Conservation (phyloP, 2,113 vertebrate genomes). For the Pedionomus torquatus region DNA sequence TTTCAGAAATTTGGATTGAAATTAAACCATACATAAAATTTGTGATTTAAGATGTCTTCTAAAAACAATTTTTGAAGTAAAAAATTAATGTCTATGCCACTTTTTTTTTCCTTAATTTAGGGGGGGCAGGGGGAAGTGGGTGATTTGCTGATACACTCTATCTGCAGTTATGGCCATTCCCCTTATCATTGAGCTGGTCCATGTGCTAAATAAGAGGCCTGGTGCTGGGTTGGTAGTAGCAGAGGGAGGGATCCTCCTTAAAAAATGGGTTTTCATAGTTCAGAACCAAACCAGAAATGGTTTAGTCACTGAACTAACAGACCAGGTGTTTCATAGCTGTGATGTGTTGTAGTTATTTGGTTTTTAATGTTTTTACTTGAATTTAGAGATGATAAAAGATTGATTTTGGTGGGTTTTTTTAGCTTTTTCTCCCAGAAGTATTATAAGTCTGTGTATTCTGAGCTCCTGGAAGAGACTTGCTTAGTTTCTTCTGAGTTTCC, state of each 20-base stretch:
- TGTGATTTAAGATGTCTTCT: not conserved
- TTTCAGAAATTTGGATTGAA: not conserved
- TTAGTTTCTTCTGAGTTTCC: not conserved
- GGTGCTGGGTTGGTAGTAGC: not conserved
- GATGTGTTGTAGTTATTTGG: not conserved
- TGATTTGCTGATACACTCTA: not conserved
- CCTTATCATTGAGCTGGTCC: not conserved
- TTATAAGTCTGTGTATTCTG: not conserved
- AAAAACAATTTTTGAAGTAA: not conserved
- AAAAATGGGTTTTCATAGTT: not conserved
- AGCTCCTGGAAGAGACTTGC: not conserved
- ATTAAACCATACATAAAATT: not conserved
- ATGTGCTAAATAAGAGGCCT: not conserved
- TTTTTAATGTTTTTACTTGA: not conserved
- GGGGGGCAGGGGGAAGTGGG: fast-evolving
- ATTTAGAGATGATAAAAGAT: not conserved
- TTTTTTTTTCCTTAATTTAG: not conserved
- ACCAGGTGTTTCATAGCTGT: not conserved
- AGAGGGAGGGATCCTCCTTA: not conserved
- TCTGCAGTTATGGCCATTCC: not conserved
- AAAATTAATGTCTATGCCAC: not conserved
- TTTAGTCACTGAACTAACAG: not conserved
- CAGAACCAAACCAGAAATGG: not conserved
- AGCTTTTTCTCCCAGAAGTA: not conserved
- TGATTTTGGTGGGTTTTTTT: not conserved